Evolutionary conservation across 1,140 invertebrate species (phyloP), one percentile per base, ranked within the genome.

Genomic region (Drosophila rhopaloa): DNA sequence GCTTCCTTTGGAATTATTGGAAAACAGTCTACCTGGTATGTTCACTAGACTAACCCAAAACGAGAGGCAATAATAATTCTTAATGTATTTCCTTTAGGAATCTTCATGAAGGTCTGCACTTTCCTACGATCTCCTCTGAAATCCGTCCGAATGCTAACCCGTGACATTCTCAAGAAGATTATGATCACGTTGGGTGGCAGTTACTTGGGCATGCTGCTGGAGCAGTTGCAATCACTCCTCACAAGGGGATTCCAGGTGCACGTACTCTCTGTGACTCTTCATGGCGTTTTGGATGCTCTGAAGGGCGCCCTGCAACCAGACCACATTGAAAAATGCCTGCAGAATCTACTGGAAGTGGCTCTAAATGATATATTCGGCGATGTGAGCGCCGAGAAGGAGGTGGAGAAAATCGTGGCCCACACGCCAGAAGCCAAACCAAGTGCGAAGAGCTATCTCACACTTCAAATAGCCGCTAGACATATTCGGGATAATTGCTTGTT

Each of bases 241-340:
- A 97, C 95, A 0, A 95, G 96, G 91, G 98, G 98, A 9, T 99
- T 97, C 89, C 98, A 99, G 94, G 95, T 98, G 16, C 98, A 99
- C 83, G 97, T 99, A 0, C 93, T 99, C 13, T 96, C 96, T 4
- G 98, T 95, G 71, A 98, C 98, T 0, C 94, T 98, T 4, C 97
- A 99, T 92, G 94, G 95, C 0, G 94, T 99, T 3, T 91, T 99
- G 11, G 94, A 95, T 51, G 94, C 95, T 41, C 91, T 99, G 51
- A 95, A 95, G 74, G 77, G 93, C 1, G 92, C 91, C 4, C 41
- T 92, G 1, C 65, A 91, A 38, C 93, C 95, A 2, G 94, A 94
- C 1, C 96, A 98, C 91, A 94, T 99, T 8, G 96, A 98, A 88
- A 76, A 94, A 13, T 97, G 96, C 90, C 91, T 98, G 11, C 92